These are phyloP conservation scores for Turritopsis rubra DNA, from an alignment of 30 jellyfish, hydroid and myxozoan species.

Conservation along the genomic window DNA sequence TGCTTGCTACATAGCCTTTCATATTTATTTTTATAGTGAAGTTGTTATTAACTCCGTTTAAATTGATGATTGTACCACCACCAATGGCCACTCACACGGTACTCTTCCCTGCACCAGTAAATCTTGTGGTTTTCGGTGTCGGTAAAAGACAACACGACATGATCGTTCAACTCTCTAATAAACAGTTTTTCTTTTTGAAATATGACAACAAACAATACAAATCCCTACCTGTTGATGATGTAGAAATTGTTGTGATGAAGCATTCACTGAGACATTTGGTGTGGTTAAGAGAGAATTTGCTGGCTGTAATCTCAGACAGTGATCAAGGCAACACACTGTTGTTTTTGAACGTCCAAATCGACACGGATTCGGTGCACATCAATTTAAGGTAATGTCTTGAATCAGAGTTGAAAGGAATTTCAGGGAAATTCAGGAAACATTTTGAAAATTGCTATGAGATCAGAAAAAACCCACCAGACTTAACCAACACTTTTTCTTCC, in stretches of 20 bases:
- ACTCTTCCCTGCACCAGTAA: constrained; percentile 39
- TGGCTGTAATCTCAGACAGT: constrained; percentile 8
- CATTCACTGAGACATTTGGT: constrained; percentile 11
- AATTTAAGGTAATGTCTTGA: neutral
- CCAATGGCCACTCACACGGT: constrained; percentile 70
- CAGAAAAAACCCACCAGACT: neutral
- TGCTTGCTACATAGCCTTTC: no score
- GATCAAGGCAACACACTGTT: neutral
- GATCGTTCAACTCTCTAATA: constrained; percentile 17
- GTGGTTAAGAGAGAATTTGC: neutral
- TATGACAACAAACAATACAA: constrained; percentile 17
- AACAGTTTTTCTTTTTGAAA: neutral
- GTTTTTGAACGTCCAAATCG: neutral
- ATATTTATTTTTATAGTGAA: constrained; percentile 52
- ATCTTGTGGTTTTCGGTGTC: constrained; percentile 65
- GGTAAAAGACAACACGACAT: constrained; percentile 11
- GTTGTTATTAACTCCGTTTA: constrained; percentile 75
- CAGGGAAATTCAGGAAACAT: neutral
- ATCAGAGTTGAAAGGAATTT: no score
- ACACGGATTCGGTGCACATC: neutral
- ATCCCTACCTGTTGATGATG: neutral
- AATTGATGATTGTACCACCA: constrained; percentile 77
- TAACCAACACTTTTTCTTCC: no score
- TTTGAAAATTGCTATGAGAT: neutral
- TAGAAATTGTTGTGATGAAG: neutral